Conservation (phyloP, 2,888 invertebrate genomes). For the Lasioglossum marginatum region DNA sequence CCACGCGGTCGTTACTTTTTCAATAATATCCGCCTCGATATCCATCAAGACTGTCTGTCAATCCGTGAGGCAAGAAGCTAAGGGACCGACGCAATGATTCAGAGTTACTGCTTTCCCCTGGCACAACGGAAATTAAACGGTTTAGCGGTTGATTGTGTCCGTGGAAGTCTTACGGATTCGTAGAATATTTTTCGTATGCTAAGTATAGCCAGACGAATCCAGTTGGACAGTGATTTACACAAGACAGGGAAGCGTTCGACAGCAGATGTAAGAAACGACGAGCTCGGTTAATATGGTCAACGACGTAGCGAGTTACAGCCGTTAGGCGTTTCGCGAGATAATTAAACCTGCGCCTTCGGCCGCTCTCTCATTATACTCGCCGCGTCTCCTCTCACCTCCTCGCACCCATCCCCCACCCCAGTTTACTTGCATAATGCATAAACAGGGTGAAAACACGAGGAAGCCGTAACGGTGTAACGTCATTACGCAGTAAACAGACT, state of each 20-base stretch:
- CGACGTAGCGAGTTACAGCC: conserved; percentile 58
- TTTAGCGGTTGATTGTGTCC: not conserved
- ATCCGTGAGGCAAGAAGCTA: not conserved
- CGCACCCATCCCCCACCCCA: not conserved
- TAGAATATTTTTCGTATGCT: not conserved
- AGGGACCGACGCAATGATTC: not conserved
- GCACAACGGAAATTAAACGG: not conserved
- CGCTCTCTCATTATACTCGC: conserved; percentile 75
- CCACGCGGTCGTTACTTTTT: not conserved
- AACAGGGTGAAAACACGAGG: conserved; percentile 74
- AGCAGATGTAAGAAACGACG: conserved; percentile 4
- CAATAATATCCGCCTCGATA: not conserved
- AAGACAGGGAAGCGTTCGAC: not conserved
- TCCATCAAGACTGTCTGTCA: not conserved
- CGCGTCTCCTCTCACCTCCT: conserved; percentile 31
- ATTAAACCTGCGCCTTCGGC: conserved; percentile 72
- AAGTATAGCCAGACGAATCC: not conserved
- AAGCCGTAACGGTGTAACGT: conserved; percentile 73
- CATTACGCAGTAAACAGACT: conserved; percentile 72
- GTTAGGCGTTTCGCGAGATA: conserved; percentile 69
- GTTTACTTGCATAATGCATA: conserved; percentile 73
- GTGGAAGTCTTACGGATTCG: not conserved
- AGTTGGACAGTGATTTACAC: conserved; percentile 27
- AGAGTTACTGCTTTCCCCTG: conserved; percentile 26
- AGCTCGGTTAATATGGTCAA: conserved; percentile 50